Percentiles rank a stretch among this genome's conserved stretches.
phyloP scores from a whole-genome alignment of 2,113 vertebrate species.

The Chauna torquata region DNA sequence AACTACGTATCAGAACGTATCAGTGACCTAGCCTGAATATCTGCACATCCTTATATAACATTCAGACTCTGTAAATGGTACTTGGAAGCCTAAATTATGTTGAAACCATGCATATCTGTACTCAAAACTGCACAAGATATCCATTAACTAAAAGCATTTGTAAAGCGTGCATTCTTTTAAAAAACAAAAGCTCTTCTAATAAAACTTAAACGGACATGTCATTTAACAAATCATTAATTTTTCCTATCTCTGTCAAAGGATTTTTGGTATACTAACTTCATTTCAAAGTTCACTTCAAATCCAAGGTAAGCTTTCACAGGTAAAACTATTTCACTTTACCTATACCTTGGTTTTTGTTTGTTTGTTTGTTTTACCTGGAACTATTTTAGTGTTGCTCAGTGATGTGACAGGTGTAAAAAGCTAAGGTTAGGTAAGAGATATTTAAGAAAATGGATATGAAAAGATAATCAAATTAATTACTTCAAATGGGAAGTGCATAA shows the following conservation, averaged over 20 bases:
- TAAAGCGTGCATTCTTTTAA: background rate
- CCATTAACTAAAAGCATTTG: background rate
- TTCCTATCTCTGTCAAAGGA: background rate
- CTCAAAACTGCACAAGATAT: background rate
- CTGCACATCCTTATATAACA: background rate
- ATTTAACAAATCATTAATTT: background rate
- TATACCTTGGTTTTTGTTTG: background rate
- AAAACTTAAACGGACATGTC: background rate
- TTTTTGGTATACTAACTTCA: background rate
- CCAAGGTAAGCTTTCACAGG: background rate
- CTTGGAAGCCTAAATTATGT: background rate
- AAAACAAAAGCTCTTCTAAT: background rate
- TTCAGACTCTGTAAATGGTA: background rate
- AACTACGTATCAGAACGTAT: accelerated
- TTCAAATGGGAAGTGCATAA: background rate
- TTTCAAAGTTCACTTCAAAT: conserved; percentile 1
- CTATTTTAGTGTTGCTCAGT: background rate
- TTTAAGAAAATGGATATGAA: background rate
- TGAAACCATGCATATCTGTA: background rate
- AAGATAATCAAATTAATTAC: background rate
- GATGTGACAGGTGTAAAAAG: background rate
- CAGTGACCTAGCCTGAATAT: too few species aligned
- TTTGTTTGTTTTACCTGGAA: too few species aligned
- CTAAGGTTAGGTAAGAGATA: background rate
- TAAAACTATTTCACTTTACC: background rate